Conservation (phyloP, 2,113 vertebrate species). For the Chelonoidis abingdonii region DNA sequence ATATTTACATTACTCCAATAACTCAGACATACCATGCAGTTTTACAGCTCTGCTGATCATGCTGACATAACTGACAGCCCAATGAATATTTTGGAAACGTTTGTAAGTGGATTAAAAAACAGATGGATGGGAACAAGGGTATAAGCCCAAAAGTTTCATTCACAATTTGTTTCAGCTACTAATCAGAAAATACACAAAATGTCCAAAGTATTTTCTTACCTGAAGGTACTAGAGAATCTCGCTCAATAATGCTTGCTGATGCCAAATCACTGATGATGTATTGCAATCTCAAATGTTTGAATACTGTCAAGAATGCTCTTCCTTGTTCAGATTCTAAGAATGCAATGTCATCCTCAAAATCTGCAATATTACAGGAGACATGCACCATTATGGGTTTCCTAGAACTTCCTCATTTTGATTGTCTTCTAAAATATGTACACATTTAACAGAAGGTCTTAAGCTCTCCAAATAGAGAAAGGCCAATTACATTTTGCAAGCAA, state of each 20-base stretch:
- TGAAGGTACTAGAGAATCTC: constrained; percentile 89
- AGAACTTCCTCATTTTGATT: neutral
- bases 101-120: rapidly evolving
- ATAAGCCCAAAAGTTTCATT: neutral
- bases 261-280: constrained; percentile 97
- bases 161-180: rapidly evolving
- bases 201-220: constrained; percentile 75
- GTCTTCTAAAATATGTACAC: neutral
- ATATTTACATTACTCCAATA: neutral
- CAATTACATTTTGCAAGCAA: neutral
- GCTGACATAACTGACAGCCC: neutral
- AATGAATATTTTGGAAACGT: neutral
- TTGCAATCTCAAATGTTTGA: constrained; percentile 90
- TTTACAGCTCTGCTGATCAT: neutral
- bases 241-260: constrained; percentile 92
- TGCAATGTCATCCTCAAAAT: constrained; percentile 80
- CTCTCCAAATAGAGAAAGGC: rapidly evolving
- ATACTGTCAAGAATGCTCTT: constrained; percentile 82
- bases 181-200: neutral
- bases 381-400: rapidly evolving
- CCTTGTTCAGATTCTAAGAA: constrained; percentile 93
- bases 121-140: neutral
- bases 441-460: neutral
- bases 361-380: constrained; percentile 60
- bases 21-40: neutral